Percentiles rank a stretch among this genome's conserved stretches.
These are phyloP conservation scores for Fringilla coelebs DNA, from an alignment of 2,797 vertebrate genomes.

Conservation along the genomic window DNA sequence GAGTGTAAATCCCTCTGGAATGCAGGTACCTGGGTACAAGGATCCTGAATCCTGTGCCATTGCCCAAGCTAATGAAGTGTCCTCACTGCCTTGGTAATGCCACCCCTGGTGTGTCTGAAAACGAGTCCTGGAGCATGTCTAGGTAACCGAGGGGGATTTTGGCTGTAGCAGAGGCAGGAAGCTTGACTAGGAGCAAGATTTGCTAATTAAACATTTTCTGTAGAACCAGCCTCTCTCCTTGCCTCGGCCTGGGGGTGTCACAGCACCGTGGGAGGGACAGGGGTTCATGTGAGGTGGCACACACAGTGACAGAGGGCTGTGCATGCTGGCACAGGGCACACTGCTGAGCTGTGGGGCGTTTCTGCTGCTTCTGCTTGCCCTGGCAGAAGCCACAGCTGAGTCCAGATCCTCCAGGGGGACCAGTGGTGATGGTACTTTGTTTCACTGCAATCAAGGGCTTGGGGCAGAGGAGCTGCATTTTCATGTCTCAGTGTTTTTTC, in stretches of 20 bases:
- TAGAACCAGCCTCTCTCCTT: neutral
- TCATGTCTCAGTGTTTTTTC: neutral
- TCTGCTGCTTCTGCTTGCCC: neutral
- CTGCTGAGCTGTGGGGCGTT: accelerated
- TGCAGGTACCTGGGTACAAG: neutral
- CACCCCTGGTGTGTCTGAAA: neutral
- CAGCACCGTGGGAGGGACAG: accelerated
- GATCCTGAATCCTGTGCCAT: neutral
- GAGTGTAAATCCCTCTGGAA: neutral
- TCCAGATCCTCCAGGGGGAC: neutral
- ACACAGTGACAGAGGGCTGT: neutral
- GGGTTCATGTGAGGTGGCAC: neutral
- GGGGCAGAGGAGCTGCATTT: neutral
- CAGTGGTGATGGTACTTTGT: neutral
- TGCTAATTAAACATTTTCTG: neutral
- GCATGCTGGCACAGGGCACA: neutral
- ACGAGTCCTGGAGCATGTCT: neutral
- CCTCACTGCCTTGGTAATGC: neutral
- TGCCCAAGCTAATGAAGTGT: neutral
- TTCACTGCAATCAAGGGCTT: neutral
- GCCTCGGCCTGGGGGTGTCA: neutral
- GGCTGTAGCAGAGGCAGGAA: neutral
- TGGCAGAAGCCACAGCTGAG: neutral
- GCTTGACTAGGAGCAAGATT: neutral
- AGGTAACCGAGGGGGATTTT: neutral